Evolutionary conservation across 23 tunicate genomes (phyloP).

Genomic region (Ciona savignyi): DNA sequence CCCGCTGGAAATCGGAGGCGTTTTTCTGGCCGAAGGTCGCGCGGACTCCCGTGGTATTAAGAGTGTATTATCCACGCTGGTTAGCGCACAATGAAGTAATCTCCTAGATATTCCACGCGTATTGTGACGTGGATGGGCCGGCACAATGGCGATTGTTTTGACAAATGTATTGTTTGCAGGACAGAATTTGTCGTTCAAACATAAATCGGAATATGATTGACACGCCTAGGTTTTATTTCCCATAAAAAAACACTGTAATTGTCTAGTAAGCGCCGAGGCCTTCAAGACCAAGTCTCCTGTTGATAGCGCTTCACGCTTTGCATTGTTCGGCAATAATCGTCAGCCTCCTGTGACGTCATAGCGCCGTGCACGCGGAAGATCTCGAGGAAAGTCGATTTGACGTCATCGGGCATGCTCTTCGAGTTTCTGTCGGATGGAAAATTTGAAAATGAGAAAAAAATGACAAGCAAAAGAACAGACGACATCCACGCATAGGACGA

Average conservation of each 20-base stretch:
- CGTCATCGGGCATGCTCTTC: conserved; percentile 84
- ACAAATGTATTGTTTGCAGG: too few species aligned
- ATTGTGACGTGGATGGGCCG: background rate
- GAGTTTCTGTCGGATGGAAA: conserved; percentile 40
- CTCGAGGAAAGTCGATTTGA: conserved; percentile 55
- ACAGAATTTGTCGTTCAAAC: too few species aligned
- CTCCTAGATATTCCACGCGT: background rate
- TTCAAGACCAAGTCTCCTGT: conserved; percentile 80
- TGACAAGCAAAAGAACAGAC: too few species aligned
- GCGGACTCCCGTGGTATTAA: background rate
- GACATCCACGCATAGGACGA: too few species aligned
- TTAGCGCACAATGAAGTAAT: background rate
- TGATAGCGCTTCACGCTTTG: conserved; percentile 60
- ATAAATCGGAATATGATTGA: too few species aligned
- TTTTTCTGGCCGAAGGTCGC: conserved; percentile 25
- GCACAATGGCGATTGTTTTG: too few species aligned
- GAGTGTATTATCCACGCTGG: conserved; percentile 25
- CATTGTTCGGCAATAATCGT: conserved; percentile 32
- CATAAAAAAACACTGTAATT: too few species aligned
- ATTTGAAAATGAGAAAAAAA: too few species aligned
- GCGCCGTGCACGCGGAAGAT: conserved; percentile 43
- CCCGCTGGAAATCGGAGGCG: conserved; percentile 24
- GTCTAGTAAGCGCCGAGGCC: too few species aligned
- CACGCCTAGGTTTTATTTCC: too few species aligned
- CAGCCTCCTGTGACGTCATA: conserved; percentile 55